Conservation (phyloP, 2,113 vertebrate species). For the Ctenomys sociabilis region DNA sequence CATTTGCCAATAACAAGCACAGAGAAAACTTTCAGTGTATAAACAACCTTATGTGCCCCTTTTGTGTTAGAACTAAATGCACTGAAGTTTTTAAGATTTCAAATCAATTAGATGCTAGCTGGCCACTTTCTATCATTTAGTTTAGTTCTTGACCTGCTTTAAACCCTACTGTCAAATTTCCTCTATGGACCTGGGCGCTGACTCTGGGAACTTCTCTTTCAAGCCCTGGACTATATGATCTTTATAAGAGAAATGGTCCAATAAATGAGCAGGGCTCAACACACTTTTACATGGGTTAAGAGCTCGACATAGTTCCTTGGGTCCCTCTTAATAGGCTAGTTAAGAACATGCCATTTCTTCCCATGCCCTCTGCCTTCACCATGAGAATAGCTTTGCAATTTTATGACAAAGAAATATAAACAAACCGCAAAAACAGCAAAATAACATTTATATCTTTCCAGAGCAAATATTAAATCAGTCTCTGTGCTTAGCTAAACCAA, state of each 20-base stretch:
- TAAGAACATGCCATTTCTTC: neutral
- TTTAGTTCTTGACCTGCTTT: neutral
- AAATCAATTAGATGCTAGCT: neutral
- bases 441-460: conserved; percentile 62
- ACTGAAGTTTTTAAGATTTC: neutral
- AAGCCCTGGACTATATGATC: neutral
- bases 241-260: neutral
- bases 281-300: conserved; percentile 34
- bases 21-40: neutral
- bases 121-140: neutral
- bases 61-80: neutral
- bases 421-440: conserved; percentile 44
- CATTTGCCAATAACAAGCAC: neutral
- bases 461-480: conserved; percentile 68
- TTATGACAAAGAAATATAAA: conserved; percentile 64
- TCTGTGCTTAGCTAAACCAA: conserved; percentile 59
- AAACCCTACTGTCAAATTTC: neutral
- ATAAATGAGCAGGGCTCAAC: neutral
- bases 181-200: neutral
- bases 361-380: neutral
- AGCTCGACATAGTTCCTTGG: neutral
- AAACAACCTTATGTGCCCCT: neutral
- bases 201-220: neutral
- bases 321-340: neutral
- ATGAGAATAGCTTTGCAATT: conserved; percentile 33